These are phyloP conservation scores for Rhingia rostrata DNA, from an alignment of 2,888 invertebrate genomes.

Conservation along the genomic window DNA sequence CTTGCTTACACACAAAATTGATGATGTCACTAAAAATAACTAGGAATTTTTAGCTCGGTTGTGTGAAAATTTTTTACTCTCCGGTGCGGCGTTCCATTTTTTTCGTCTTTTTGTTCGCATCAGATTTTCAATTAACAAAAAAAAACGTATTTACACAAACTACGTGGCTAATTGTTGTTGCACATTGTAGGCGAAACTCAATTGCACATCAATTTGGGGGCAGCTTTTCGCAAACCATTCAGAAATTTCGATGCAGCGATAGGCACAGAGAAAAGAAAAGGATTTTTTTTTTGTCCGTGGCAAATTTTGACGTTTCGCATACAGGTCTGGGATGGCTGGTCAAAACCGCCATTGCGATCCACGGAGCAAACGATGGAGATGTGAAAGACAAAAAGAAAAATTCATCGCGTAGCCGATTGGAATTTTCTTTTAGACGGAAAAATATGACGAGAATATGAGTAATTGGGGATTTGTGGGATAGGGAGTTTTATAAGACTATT, in stretches of 20 bases:
- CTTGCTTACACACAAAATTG: constrained; percentile 69
- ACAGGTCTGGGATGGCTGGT: constrained; percentile 53
- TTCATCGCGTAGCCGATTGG: constrained; percentile 43
- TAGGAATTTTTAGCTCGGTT: constrained; percentile 64
- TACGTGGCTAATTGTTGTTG: constrained; percentile 18
- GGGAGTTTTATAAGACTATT: constrained; percentile 7
- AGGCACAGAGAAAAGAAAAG: constrained; percentile 42
- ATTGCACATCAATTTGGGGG: background rate
- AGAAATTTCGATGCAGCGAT: constrained; percentile 42
- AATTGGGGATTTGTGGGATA: background rate
- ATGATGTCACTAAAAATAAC: constrained; percentile 75
- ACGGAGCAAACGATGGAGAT: constrained; percentile 47
- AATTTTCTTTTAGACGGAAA: constrained; percentile 29
- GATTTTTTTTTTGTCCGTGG: constrained; percentile 67
- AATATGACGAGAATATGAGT: constrained; percentile 26
- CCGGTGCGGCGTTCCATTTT: constrained; percentile 60
- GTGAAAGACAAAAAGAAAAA: constrained; percentile 22
- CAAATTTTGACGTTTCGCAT: constrained; percentile 70
- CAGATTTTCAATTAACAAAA: constrained; percentile 1
- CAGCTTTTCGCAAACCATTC: constrained; percentile 46
- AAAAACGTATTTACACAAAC: constrained; percentile 51
- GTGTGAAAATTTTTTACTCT: constrained; percentile 62
- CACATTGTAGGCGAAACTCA: constrained; percentile 10
- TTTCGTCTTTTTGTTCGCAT: background rate
- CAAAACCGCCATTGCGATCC: constrained; percentile 73